Percentiles rank a stretch among this genome's conserved stretches.
These are phyloP conservation scores for Drosophila setosimentum DNA, from an alignment of 2,888 invertebrate genomes.

Conservation along the genomic window DNA sequence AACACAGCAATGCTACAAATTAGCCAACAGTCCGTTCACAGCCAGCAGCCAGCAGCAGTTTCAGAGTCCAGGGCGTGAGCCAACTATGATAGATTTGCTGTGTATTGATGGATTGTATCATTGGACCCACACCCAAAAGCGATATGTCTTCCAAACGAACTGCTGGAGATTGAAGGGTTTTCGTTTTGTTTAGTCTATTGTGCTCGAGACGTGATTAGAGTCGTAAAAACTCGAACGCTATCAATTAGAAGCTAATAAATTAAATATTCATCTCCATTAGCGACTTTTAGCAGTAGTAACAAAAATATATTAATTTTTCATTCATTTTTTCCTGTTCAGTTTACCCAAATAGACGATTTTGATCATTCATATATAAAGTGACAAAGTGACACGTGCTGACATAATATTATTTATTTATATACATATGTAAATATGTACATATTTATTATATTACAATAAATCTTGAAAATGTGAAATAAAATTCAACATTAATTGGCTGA, in stretches of 20 bases:
- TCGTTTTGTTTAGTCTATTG: slow-evolving; percentile 33
- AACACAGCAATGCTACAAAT: slow-evolving; percentile 67
- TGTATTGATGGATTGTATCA: slow-evolving; percentile 55
- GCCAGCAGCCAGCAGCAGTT: slow-evolving; percentile 14
- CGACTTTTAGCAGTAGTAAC: background rate
- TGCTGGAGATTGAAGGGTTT: background rate
- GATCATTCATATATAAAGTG: background rate
- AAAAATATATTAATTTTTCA: background rate
- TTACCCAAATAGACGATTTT: background rate
- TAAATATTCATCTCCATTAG: background rate
- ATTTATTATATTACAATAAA: background rate
- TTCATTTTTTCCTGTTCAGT: background rate
- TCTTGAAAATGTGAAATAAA: background rate
- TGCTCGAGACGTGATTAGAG: background rate
- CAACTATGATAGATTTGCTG: slow-evolving; percentile 70
- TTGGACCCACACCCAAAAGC: slow-evolving; percentile 13
- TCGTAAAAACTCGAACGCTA: slow-evolving; percentile 19
- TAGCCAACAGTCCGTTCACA: slow-evolving; percentile 63
- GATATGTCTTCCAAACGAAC: slow-evolving; percentile 18
- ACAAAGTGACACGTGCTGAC: background rate
- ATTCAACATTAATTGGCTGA: background rate
- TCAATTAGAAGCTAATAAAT: slow-evolving; percentile 5
- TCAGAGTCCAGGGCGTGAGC: slow-evolving; percentile 42
- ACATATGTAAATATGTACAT: background rate
- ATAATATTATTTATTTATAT: background rate